phyloP scores from a whole-genome alignment of 2,113 vertebrate species.

The Crotalus viridis region DNA sequence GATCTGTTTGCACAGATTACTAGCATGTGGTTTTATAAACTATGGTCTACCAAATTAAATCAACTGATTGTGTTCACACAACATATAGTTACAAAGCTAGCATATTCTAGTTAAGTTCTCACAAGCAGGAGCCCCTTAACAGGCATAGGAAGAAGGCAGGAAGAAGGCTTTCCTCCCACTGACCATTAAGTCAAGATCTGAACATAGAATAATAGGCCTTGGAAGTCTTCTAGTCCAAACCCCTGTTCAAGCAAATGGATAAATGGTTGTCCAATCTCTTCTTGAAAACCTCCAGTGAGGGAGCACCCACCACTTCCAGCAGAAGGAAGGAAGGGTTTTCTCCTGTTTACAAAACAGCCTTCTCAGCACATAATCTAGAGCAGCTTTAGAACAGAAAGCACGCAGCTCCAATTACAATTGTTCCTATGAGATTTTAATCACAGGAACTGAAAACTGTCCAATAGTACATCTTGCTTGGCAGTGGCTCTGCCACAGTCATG shows the following conservation, averaged over 20 bases:
- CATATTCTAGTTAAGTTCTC: background rate
- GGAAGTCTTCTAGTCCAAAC: background rate
- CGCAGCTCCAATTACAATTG: background rate
- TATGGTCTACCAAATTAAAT: background rate
- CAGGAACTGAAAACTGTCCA: background rate
- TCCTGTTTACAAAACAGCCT: background rate
- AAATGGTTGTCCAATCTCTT: background rate
- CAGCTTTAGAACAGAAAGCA: background rate
- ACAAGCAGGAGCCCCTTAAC: background rate
- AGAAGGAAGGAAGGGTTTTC: background rate
- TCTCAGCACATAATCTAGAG: background rate
- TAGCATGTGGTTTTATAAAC: background rate
- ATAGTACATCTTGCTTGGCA: background rate
- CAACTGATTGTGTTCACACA: background rate
- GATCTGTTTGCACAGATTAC: background rate
- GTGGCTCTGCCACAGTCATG: background rate
- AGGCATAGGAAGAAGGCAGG: background rate
- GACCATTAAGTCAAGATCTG: background rate
- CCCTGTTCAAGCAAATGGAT: background rate
- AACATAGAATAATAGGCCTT: background rate
- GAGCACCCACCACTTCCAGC: background rate
- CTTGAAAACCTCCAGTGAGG: background rate
- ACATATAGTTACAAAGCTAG: background rate
- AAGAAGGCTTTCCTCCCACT: no score
- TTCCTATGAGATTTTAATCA: background rate